Evolutionary conservation across 1,140 invertebrate genomes (phyloP).

Genomic region (Phocides pigmalion): DNA sequence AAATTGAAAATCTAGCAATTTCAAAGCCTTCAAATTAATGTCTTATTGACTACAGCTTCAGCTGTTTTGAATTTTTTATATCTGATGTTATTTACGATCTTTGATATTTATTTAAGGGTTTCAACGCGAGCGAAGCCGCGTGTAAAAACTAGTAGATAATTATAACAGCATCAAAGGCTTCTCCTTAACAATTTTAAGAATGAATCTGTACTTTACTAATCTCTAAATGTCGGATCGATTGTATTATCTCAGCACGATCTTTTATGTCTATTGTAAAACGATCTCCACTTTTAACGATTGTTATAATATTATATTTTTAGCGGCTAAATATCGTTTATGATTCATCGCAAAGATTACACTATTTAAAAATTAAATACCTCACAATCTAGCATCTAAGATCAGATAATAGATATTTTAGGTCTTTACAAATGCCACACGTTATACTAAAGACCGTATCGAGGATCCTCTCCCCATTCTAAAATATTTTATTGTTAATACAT

Average conservation of each 20-base stretch:
- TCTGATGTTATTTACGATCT: too few species aligned
- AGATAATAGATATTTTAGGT: background rate
- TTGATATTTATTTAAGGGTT: too few species aligned
- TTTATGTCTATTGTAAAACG: constrained; percentile 18
- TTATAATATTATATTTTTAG: constrained; percentile 1
- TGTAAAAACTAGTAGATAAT: too few species aligned
- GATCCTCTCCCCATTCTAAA: too few species aligned
- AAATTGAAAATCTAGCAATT: too few species aligned
- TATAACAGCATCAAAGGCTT: background rate
- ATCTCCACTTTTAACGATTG: background rate
- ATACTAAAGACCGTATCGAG: too few species aligned
- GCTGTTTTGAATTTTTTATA: too few species aligned
- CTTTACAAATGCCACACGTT: background rate
- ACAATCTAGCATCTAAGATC: constrained; percentile 7
- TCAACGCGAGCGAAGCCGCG: too few species aligned
- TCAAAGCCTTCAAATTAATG: too few species aligned
- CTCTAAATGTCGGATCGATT: background rate
- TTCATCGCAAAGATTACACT: background rate
- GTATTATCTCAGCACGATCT: constrained; percentile 19
- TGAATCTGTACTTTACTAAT: background rate
- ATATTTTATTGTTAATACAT: too few species aligned
- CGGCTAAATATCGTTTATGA: constrained; percentile 12
- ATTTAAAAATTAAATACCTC: background rate
- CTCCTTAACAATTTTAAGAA: background rate
- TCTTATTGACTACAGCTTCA: too few species aligned